Conservation (phyloP, 2,113 vertebrate genomes). For the Excalfactoria chinensis region DNA sequence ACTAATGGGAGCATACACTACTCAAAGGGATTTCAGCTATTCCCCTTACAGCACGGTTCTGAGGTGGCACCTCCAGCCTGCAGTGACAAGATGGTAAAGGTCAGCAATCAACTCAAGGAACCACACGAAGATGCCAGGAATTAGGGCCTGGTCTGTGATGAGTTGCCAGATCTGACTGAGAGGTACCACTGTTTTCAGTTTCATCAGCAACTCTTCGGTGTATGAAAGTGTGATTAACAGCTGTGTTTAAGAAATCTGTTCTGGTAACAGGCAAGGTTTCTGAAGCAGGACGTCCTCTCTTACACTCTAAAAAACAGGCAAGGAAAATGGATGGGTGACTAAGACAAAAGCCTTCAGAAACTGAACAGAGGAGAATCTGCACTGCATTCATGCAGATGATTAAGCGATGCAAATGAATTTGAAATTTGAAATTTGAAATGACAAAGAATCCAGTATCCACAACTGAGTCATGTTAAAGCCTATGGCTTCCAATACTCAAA, state of each 20-base stretch:
- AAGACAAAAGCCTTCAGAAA: background rate
- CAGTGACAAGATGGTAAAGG: background rate
- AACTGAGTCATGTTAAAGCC: background rate
- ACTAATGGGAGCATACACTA: background rate
- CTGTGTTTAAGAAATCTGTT: background rate
- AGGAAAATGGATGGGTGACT: background rate
- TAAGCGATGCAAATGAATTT: background rate
- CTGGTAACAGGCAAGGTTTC: background rate
- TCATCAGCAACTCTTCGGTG: background rate
- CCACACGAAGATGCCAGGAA: background rate
- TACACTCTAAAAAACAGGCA: background rate
- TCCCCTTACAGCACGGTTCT: background rate
- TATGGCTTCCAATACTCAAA: background rate
- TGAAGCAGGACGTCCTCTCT: background rate
- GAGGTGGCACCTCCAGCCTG: background rate
- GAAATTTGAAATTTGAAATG: background rate
- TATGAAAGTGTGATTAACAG: background rate
- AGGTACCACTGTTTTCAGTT: background rate
- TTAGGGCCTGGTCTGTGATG: background rate
- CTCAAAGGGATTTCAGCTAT: background rate
- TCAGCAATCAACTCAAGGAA: background rate
- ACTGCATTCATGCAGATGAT: background rate
- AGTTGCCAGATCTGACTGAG: background rate
- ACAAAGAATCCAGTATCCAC: background rate
- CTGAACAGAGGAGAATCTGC: background rate